phyloP scores from a whole-genome alignment of 92 coral and sea anemone species.

The Isaurus tuberculatus region DNA sequence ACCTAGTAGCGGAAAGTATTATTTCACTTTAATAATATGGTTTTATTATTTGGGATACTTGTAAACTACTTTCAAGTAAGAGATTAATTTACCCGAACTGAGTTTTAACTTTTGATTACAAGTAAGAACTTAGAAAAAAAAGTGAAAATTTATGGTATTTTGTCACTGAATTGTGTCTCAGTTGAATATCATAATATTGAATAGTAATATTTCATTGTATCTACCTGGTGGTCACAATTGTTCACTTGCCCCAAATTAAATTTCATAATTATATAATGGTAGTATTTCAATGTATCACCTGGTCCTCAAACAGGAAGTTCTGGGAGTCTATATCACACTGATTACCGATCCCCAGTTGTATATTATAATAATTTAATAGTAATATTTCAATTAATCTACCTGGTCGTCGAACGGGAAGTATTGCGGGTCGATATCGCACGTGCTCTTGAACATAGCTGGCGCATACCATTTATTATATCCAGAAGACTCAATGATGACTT shows the following conservation, averaged over 20 bases:
- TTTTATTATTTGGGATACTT: too few species aligned
- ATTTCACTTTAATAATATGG: too few species aligned
- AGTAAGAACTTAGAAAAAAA: too few species aligned
- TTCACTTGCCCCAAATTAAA: conserved; percentile 74
- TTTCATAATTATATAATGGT: neutral
- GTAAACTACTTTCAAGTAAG: too few species aligned
- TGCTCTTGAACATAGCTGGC: conserved; percentile 87
- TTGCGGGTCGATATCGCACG: conserved; percentile 79
- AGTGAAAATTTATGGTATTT: too few species aligned
- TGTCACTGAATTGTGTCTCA: too few species aligned
- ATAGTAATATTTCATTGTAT: neutral
- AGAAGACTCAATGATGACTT: conserved; percentile 54
- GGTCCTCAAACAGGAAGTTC: conserved; percentile 84
- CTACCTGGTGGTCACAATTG: conserved; percentile 80
- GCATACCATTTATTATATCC: conserved; percentile 79
- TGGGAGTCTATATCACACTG: conserved; percentile 66
- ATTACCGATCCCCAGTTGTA: neutral
- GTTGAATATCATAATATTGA: too few species aligned
- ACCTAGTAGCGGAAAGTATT: too few species aligned
- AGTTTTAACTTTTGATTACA: too few species aligned
- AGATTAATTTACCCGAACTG: too few species aligned
- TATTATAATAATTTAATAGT: neutral
- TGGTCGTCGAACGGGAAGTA: conserved; percentile 90
- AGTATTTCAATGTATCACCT: conserved; percentile 16
- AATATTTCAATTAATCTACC: conserved; percentile 5